Evolutionary conservation across 1,140 invertebrate species (phyloP).

Genomic region (Paramacrobiotus metropolitanus): DNA sequence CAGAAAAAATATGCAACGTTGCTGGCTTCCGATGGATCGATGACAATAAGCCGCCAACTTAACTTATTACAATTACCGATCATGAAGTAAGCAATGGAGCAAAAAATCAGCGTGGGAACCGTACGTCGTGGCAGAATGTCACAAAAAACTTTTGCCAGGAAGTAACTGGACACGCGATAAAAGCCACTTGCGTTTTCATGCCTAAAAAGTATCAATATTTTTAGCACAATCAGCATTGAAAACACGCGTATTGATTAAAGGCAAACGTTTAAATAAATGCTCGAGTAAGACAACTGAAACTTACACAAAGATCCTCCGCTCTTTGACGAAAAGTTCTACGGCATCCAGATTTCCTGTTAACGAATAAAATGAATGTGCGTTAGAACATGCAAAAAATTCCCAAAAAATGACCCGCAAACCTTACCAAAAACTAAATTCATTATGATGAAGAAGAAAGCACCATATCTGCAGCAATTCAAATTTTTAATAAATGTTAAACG

Average conservation of each 20-base stretch:
- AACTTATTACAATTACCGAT: no score
- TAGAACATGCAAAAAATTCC: no score
- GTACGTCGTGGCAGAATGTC: constrained; percentile 21
- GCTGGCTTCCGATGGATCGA: no score
- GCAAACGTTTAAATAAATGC: no score
- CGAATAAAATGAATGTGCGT: neutral
- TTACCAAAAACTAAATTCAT: constrained; percentile 22
- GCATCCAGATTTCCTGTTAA: constrained; percentile 17
- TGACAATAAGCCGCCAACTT: no score
- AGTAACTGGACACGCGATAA: constrained; percentile 22
- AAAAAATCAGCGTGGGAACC: constrained; percentile 19
- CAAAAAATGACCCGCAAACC: no score
- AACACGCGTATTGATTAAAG: no score
- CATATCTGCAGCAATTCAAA: constrained; percentile 12
- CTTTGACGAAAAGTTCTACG: constrained; percentile 22
- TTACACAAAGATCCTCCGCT: constrained; percentile 22
- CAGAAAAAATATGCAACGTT: no score
- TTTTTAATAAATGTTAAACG: no score
- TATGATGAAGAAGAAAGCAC: constrained; percentile 23
- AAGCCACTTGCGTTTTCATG: constrained; percentile 25
- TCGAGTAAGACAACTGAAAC: no score
- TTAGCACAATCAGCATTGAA: constrained; percentile 2
- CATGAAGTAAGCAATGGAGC: constrained; percentile 21
- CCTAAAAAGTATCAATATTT: constrained; percentile 13
- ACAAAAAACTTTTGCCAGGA: constrained; percentile 21